Evolutionary conservation across 1,140 invertebrate genomes (phyloP).

Genomic region (Cepaea nemoralis): DNA sequence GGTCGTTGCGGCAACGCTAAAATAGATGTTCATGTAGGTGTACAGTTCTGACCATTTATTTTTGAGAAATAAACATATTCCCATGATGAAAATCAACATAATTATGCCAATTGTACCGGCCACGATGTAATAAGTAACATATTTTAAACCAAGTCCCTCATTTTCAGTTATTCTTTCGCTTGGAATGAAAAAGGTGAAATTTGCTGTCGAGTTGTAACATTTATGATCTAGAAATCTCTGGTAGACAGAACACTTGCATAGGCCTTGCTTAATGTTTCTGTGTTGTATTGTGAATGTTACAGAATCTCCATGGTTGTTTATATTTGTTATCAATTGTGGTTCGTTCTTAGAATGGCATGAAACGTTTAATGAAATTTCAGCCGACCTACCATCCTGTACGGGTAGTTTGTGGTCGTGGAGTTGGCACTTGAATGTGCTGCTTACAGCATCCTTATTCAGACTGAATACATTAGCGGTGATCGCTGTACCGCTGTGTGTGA

Average conservation of each 20-base stretch:
- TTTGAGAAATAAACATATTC: not conserved
- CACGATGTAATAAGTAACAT: not conserved
- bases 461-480: not conserved
- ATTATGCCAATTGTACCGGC: not conserved
- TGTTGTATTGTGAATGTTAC: not conserved
- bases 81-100: not conserved
- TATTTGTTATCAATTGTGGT: not conserved
- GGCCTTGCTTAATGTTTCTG: not conserved
- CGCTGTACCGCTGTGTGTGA: not conserved
- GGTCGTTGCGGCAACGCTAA: not conserved
- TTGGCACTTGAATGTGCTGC: not conserved
- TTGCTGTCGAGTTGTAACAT: not conserved
- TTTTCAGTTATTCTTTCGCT: not conserved
- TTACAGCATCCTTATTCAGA: not conserved
- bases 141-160: not conserved
- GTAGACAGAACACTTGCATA: not conserved
- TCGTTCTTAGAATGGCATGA: not conserved
- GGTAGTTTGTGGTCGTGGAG: too few relatives aligned
- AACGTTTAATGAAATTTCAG: not conserved
- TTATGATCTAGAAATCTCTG: not conserved
- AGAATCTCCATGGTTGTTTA: not conserved
- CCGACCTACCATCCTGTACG: not conserved
- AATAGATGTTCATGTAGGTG: not conserved
- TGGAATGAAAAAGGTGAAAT: not conserved
- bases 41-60: not conserved